Evolutionary conservation across 1,140 invertebrate species (phyloP).

Genomic region (Ylistrum balloti): DNA sequence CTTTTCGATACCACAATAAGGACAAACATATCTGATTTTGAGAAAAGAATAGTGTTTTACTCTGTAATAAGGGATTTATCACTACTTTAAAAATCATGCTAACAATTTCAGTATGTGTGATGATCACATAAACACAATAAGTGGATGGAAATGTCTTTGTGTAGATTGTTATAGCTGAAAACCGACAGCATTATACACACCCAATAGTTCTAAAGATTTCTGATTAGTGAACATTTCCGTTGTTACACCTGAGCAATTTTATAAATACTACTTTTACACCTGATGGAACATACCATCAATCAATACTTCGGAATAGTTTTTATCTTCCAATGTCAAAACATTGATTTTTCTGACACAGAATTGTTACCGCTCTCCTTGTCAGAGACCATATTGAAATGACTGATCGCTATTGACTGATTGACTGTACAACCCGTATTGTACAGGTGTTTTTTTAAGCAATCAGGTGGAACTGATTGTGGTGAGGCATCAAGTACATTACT

Average conservation of each 20-base stretch:
- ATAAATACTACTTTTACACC: slow-evolving; percentile 40
- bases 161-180: background rate
- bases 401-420: slow-evolving; percentile 18
- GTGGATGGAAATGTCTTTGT: background rate
- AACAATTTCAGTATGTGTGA: background rate
- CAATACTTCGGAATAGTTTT: background rate
- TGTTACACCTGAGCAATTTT: slow-evolving; percentile 8
- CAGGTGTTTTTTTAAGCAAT: background rate
- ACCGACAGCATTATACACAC: background rate
- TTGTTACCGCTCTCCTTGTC: background rate
- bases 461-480: background rate
- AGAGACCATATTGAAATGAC: background rate
- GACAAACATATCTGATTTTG: background rate
- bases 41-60: background rate
- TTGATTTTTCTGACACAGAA: background rate
- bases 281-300: background rate
- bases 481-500: slow-evolving; percentile 1
- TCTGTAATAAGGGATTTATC: background rate
- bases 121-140: background rate
- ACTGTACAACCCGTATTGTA: background rate
- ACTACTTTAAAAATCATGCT: background rate
- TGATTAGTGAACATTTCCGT: background rate
- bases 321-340: background rate
- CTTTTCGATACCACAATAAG: background rate
- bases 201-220: background rate